Evolutionary conservation across 2,797 vertebrate genomes (phyloP), one percentile per base, ranked within the genome.

Genomic region (Gallirallus australis): DNA sequence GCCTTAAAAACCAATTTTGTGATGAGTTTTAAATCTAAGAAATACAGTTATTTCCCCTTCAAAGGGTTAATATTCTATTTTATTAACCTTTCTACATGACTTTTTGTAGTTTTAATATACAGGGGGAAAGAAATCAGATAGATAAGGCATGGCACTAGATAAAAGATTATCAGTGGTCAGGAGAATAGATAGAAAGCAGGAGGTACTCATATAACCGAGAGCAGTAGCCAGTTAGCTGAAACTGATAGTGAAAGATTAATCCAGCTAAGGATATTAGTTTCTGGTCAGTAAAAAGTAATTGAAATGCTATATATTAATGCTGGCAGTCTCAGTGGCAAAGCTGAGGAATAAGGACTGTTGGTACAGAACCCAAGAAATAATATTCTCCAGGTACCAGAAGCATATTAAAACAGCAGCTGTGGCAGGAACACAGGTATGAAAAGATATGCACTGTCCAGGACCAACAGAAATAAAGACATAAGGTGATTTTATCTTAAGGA

Each of bases 211-310:
- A 90, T 2, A 78, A 61, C 71, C 9, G 76, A 89, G 57, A 94
- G 31, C 57, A 64, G 50, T 23, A 88, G 61, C 37, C 77, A 71
- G 65, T 91, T 97, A 91, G 76, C 63, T 91, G 91, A 90, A 94
- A 93, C 72, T 35, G 89, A 91, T 87, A 82, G 82, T 63, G 69
- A 77, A 75, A 94, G 88, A 95, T 91, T 86, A 95, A 91, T 78
- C 76, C 69, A 90, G 50, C 69, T 86, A 70, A 95, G 82, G 88
- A 97, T 94, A 96, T 94, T 86, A 96, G 77, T 83, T 95, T 90
- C 66, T 91, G 70, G 54, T 68, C 50, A 72, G 80, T 65, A 82
- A 71, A 91, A 93, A 81, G 72, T 40, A 90, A 86, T 59, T 72
- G 80, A 95, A 95, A 83, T 69, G 40, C 37, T 75, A 39, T 59